phyloP scores from a whole-genome alignment of 2,888 invertebrate genomes.

The Drosophila tanythrix region DNA sequence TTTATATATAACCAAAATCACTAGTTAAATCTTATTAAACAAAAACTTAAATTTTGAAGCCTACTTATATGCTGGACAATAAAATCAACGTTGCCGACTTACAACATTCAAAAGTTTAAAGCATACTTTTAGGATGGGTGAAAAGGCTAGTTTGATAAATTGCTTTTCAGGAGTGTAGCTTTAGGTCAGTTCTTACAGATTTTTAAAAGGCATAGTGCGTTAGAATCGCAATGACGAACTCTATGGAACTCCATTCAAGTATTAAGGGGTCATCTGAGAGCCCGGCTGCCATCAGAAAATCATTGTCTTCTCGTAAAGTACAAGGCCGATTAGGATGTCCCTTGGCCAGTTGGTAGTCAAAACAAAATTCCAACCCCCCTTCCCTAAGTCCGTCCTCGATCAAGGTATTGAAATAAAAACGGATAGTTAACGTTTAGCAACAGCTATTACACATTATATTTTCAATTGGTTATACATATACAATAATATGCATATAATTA shows the following conservation, averaged over 20 bases:
- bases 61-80: neutral
- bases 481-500: constrained; percentile 70
- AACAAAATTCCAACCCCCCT: neutral
- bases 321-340: neutral
- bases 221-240: neutral
- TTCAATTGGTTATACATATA: constrained; percentile 75
- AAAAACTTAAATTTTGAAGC: neutral
- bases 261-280: neutral
- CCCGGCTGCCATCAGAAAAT: constrained; percentile 16
- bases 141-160: neutral
- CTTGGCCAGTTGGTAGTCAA: neutral
- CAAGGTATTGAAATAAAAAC: constrained; percentile 48
- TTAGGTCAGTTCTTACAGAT: neutral
- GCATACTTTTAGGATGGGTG: neutral
- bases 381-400: constrained; percentile 30
- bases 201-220: neutral
- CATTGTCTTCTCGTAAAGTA: constrained; percentile 29
- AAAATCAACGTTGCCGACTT: neutral
- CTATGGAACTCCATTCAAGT: neutral
- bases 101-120: neutral
- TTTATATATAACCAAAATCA: neutral
- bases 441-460: constrained; percentile 76
- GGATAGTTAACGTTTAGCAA: constrained; percentile 70
- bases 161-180: neutral
- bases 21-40: neutral